Base-by-base conservation (phyloP, 1,140 invertebrate genomes). In the Tribolium madens region DNA sequence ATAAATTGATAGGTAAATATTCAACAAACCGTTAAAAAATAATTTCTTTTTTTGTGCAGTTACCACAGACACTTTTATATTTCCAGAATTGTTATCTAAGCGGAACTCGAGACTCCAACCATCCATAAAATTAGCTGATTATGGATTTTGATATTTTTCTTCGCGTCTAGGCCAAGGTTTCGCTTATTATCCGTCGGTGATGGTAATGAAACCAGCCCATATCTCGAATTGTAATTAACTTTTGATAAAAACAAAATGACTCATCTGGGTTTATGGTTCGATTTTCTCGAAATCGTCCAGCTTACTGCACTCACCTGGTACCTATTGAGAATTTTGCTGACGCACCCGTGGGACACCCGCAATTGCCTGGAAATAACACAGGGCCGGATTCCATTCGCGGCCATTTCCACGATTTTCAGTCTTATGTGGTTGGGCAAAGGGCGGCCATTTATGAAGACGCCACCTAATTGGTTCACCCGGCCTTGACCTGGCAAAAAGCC, bases 381-480 rank as follows among this genome's bases (percentile, higher is more conserved):
- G 1, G 94, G 94, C 0, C 94, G 87, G 3, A 95, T 89, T 12
- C 94, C 94, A 18, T 92, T 89, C 6, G 91, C 92, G 0, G 94
- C 93, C 92, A 95, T 91, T 85, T 95, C 93, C 0, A 95, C 93
- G 69, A 95, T 95, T 86, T 93, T 93, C 15, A 94, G 81, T 13
- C 94, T 89, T 72, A 94, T 92, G 80, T 93, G 91, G 83, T 94
- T 93, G 2, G 94, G 94, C 48, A 95, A 84, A 0, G 94, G 94
- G 10, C 94, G 88, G 0, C 94, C 94, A 85, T 95, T 95, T 79
- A 96, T 95, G 84, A 95, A 94, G 18, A 95, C 91, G 13, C 94
- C 94, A n/a, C 94, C 94, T 6, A 95, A 87, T 86, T 95, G 94
- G 88, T 95, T 95, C 12, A 94, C 91, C 36, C 94, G 90, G 60